A percentile compares a stretch with the other conserved stretches of the same genome.
Conservation (phyloP, 2,797 vertebrate genomes). For the Centroberyx gerrardi region DNA sequence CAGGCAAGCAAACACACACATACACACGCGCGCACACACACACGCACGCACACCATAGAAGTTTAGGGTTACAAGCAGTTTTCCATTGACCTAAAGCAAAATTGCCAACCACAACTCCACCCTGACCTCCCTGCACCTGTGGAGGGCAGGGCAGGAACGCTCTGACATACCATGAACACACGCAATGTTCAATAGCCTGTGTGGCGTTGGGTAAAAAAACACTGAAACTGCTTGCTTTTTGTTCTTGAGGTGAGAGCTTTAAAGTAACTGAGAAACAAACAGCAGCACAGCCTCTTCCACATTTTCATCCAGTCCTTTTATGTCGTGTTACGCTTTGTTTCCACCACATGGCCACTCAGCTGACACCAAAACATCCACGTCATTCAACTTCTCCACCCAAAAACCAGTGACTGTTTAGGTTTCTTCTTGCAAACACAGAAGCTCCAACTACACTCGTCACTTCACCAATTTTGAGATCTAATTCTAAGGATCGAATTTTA, state of each 20-base stretch:
- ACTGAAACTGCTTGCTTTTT: conserved; percentile 35
- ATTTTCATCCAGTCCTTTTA: not conserved
- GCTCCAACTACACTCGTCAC: no score
- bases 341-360: not conserved
- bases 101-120: conserved; percentile 65
- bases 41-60: conserved; percentile 23
- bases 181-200: not conserved
- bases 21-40: conserved; percentile 8
- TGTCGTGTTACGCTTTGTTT: not conserved
- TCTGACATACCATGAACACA: conserved; percentile 11
- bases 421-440: no score
- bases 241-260: conserved; percentile 29
- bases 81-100: conserved; percentile 72
- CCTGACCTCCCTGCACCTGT: conserved; percentile 64
- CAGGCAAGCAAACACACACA: conserved; percentile 28
- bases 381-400: not conserved
- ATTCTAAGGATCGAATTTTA: no score
- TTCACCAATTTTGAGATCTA: no score
- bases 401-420: no score
- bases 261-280: conserved; percentile 26
- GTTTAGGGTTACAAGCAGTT: conserved; percentile 77
- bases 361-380: not conserved
- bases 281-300: not conserved
- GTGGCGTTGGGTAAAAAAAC: not conserved
- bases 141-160: conserved; percentile 47